phyloP scores from a whole-genome alignment of 1,140 invertebrate species.

The Coelopa frigida region DNA sequence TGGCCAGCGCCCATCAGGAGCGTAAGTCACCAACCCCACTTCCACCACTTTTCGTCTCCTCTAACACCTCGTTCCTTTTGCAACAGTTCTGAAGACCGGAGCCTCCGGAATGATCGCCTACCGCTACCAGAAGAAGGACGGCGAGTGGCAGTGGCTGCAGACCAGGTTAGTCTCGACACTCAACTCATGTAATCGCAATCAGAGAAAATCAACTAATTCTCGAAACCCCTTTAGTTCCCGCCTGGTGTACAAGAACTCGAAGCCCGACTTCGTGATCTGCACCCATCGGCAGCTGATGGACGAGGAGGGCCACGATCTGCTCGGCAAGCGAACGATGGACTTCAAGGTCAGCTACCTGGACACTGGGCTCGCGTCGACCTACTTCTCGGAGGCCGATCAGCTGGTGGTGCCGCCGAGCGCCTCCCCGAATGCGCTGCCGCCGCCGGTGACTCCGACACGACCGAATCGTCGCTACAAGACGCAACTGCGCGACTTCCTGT shows the following conservation, averaged over 20 bases:
- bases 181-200: neutral
- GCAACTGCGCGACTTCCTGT: constrained; percentile 84
- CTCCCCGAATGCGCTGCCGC: constrained; percentile 45
- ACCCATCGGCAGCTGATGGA: constrained; percentile 98
- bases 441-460: constrained; percentile 60
- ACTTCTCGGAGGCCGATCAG: constrained; percentile 79
- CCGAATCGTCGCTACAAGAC: constrained; percentile 86
- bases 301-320: constrained; percentile 92
- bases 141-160: constrained; percentile 96
- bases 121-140: constrained; percentile 87
- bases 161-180: constrained; percentile 48
- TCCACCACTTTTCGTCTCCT: neutral
- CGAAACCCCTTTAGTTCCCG: constrained; percentile 64
- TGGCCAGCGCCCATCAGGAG: constrained; percentile 98
- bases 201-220: neutral
- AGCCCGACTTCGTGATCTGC: constrained; percentile 97
- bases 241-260: constrained; percentile 97
- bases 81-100: constrained; percentile 96
- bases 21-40: constrained; percentile 60
- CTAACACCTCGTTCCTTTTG: constrained; percentile 30
- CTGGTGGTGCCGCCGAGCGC: constrained; percentile 56
- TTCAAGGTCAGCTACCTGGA: constrained; percentile 95
- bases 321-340: constrained; percentile 96
- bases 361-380: constrained; percentile 80
- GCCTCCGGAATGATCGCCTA: constrained; percentile 98